phyloP scores from a whole-genome alignment of 2,888 invertebrate genomes.

The Lissocephala sabroskyi region DNA sequence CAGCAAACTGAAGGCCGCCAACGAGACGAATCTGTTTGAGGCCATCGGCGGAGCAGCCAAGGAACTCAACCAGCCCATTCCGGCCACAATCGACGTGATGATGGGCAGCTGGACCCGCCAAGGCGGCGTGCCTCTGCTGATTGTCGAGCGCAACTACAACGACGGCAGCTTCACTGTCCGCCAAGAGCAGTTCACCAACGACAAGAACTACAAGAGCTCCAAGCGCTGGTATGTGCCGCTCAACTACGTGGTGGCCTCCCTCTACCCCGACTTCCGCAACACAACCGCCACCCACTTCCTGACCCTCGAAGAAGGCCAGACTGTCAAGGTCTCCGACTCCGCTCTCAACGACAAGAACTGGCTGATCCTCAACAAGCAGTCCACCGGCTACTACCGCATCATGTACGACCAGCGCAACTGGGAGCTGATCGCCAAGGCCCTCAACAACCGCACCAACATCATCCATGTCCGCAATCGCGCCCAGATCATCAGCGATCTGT shows the following conservation, averaged over 20 bases:
- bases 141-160: slow-evolving; percentile 74
- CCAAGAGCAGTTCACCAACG: slow-evolving; percentile 71
- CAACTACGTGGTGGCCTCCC: slow-evolving; percentile 51
- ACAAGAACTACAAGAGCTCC: slow-evolving; percentile 22
- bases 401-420: slow-evolving; percentile 82
- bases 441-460: slow-evolving; percentile 76
- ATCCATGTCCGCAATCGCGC: slow-evolving; percentile 87
- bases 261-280: slow-evolving; percentile 59
- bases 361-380: slow-evolving; percentile 70
- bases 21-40: slow-evolving; percentile 55
- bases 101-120: slow-evolving; percentile 78
- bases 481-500: slow-evolving; percentile 88
- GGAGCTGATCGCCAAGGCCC: slow-evolving; percentile 77
- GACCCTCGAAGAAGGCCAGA: slow-evolving; percentile 10
- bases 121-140: slow-evolving; percentile 76
- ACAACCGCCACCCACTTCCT: slow-evolving; percentile 62
- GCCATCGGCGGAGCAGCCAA: slow-evolving; percentile 54
- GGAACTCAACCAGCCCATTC: slow-evolving; percentile 37
- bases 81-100: slow-evolving; percentile 75
- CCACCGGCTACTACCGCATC: slow-evolving; percentile 76
- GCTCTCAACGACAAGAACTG: slow-evolving; percentile 45
- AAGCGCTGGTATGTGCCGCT: slow-evolving; percentile 66
- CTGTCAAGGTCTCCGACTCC: slow-evolving; percentile 15
- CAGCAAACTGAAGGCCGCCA: too few relatives aligned
- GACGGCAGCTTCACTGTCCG: slow-evolving; percentile 73